Evolutionary conservation across 2,113 vertebrate species (phyloP), one percentile per base, ranked within the genome.

Genomic region (Antigone vipio): DNA sequence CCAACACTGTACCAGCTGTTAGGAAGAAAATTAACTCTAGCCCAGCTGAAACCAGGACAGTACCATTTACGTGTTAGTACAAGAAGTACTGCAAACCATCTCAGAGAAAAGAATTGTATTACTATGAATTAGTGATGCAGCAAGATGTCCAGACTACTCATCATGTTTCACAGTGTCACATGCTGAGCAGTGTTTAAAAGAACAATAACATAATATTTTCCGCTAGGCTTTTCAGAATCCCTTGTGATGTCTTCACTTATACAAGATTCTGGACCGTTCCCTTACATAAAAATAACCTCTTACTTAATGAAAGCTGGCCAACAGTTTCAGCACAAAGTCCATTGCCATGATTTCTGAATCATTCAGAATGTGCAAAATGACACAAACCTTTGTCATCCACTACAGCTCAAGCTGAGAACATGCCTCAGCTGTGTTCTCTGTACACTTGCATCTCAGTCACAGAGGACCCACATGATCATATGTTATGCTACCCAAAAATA

Each of bases 401-500:
- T 10, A 5, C 22, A 44, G 9, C 22, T 78, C 59, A 62, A 90
- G 66, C 58, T 9, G 32, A 81, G 73, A 77, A 29, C 17, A 5
- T 1, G 8, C 53, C 85, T 93, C 91, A 89, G 76, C 88, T 93
- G 52, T 68, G 44, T 49, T 76, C 50, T 55, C 58, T 23, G 69
- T 17, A 27, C 3, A 2, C 26, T 86, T 44, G 58, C 89, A 40
- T 85, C 89, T 95, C 81, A 71, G 71, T 27, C 87, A 62, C 89
- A 76, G 66, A 95, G 92, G 76, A 88, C 53, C n/a, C 77, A 35
- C 35, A 62, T 58, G 86, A 95, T 95, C 94, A 89, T 97, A 94
- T 85, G 94, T 53, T 89, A 18, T 73, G 38, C n/a, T 82, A 77
- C 76, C 91, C 86, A 42, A 92, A 95, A 96, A 93, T 92, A 78